Evolutionary conservation across 2,797 vertebrate genomes (phyloP), one percentile per base, ranked within the genome.

Genomic region (Sebastes minor): DNA sequence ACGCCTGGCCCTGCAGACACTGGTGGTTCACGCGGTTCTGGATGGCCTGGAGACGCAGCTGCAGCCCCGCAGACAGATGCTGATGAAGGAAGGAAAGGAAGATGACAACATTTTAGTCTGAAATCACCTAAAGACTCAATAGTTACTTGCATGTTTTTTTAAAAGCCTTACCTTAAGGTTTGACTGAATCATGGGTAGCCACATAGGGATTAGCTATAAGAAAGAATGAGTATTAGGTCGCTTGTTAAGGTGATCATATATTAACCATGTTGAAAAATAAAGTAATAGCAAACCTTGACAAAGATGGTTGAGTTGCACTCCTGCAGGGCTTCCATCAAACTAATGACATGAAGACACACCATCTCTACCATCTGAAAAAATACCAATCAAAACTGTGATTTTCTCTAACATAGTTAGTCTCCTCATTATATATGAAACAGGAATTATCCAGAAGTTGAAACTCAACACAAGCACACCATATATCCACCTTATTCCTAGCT

Each of bases 221-320:
- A 81, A 90, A 80, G 49, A 78, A 79, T 35, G 46, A 62, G 27
- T n/a, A 8, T 82, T 62, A 38, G 18, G 3, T 6, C 28, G 4
- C 12, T 2, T 68, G 13, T 75, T 71, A 56, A 59, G 0, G 2
- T 55, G 5, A 46, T n/a, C 12, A 55, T 38, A 38, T 65, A 61
- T 27, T 25, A 75, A 70, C 22, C 2, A 67, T 28, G 35, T 6
- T n/a, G 56, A 68, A 46, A 59, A 64, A 27, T 2, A 33, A 22
- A 55, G 6, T 66, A 73, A 30, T 33, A 64, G 42, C 96, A 90
- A 95, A 99, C 99, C 97, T 99, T 99, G 62, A 99, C 97, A 94
- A 99, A 99, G 92, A 99, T 99, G 76, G 98, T 99, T 63, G 99
- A 99, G 93, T 99, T 99, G 93, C 99, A 99, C 89, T 99, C 98